Evolutionary conservation across 2,113 vertebrate species (phyloP).

Genomic region (Sarotherodon lohbergeri): DNA sequence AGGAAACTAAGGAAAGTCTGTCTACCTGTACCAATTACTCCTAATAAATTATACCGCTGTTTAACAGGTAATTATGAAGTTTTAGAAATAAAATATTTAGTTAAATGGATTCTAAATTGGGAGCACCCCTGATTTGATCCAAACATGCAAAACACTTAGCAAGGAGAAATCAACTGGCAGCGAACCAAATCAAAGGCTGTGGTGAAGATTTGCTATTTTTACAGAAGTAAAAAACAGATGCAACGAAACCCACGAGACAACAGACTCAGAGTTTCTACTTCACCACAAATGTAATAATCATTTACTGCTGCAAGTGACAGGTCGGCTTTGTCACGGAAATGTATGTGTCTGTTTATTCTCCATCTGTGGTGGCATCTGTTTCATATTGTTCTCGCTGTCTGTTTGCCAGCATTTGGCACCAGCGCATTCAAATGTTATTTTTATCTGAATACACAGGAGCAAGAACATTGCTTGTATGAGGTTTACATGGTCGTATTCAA

Average conservation of each 20-base stretch:
- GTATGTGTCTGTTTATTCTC: constrained; percentile 56
- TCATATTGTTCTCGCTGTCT: constrained; percentile 44
- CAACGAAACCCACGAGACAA: constrained; percentile 7
- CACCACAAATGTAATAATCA: constrained; percentile 34
- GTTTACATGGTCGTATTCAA: background rate
- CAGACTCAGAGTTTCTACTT: constrained; percentile 1
- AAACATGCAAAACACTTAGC: background rate
- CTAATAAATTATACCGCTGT: background rate
- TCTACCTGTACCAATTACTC: background rate
- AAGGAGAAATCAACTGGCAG: background rate
- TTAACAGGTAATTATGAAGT: background rate
- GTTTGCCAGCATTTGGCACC: constrained; percentile 40
- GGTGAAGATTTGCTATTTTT: background rate
- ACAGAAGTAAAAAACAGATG: constrained; percentile 2
- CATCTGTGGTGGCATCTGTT: constrained; percentile 71
- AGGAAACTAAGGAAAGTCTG: background rate
- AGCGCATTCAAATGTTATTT: constrained; percentile 41
- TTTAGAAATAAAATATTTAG: background rate
- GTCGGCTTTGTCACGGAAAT: constrained; percentile 56
- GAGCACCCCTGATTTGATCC: background rate
- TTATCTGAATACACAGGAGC: constrained; percentile 13
- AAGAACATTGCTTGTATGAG: background rate
- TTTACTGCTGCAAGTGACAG: constrained; percentile 47
- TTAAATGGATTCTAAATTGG: background rate
- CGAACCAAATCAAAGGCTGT: background rate